Base-by-base conservation (phyloP, 2,113 vertebrate species). In the Sula dactylatra region DNA sequence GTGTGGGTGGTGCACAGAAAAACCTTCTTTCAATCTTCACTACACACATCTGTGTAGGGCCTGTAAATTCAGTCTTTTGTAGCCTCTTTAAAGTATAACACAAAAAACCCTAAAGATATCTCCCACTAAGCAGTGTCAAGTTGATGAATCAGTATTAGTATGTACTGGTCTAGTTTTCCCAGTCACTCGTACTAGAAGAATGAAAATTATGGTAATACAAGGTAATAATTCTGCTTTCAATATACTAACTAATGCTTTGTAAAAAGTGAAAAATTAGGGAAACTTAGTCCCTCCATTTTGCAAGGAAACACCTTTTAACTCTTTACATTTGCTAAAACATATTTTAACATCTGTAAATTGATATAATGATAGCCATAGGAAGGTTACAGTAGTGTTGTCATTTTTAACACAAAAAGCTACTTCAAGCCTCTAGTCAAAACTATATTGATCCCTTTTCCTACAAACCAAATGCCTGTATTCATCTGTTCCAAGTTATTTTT, bases 401-500 rank as follows among this genome's bases (percentile, higher is more conserved):
- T 94, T 90, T 94, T 96, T 93, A 94, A 94, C 77, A 96, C 90
- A 96, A 97, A 90, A 97, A 95, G 88, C 69, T 90, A 70, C 67
- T 98, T 97, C 54, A 96, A 64, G 82, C 45, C 50, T 86, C 86
- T 74, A 94, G 82, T 93, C 64, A 93, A 95, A 96, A 92, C 93
- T 93, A 45, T 96, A 97, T 97, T 93, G 97, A 97, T 93, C 82
- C 88, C 67, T 97, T 97, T 98, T 97, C 90, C 90, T 90, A 97
- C 15, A 14, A 97, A 97, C 93, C 83, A 94, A 97, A 97, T 97
- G 96, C 92, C 91, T 97, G n/a, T 94, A 93, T 98, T 98, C 97
- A 97, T 97, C 94, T 96, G 82, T 42, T 95, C 93, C 95, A 97
- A 86, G 80, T 80, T 92, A 42, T 87, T 95, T 97, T 98, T 97